phyloP scores from a whole-genome alignment of 2,888 invertebrate species.

The Dermolepida albohirtum region DNA sequence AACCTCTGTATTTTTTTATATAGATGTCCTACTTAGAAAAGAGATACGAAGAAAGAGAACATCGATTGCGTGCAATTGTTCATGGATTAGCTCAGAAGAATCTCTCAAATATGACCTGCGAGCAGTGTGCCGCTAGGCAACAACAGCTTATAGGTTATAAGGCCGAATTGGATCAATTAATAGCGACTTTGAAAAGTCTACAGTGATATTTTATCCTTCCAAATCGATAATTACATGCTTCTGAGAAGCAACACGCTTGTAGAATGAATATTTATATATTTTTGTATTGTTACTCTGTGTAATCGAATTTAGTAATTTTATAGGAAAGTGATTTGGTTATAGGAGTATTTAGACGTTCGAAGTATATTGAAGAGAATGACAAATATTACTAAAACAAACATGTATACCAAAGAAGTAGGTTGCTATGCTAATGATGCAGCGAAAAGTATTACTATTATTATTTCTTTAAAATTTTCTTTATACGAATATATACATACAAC shows the following conservation, averaged over 20 bases:
- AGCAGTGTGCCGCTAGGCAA: conserved; percentile 63
- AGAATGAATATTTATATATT: conserved; percentile 10
- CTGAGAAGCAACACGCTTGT: conserved; percentile 13
- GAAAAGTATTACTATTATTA: too few species aligned
- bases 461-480: too few species aligned
- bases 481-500: too few species aligned
- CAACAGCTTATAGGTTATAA: conserved; percentile 64
- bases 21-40: conserved; percentile 65
- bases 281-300: neutral
- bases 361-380: too few species aligned
- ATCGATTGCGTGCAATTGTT: conserved; percentile 65
- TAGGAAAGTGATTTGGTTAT: too few species aligned
- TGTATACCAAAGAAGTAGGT: too few species aligned
- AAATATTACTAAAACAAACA: too few species aligned
- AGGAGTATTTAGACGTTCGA: too few species aligned
- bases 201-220: conserved; percentile 49
- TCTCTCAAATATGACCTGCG: conserved; percentile 60
- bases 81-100: conserved; percentile 64
- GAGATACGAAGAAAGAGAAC: conserved; percentile 66
- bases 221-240: conserved; percentile 23
- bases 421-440: too few species aligned
- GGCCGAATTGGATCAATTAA: conserved; percentile 63
- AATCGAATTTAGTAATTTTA: too few species aligned
- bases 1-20: conserved; percentile 10
- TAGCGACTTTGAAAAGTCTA: conserved; percentile 62